Percentiles rank a stretch among this genome's conserved stretches.
These are phyloP conservation scores for Philopotamus ludificatus DNA, from an alignment of 1,140 invertebrate genomes.

Conservation along the genomic window DNA sequence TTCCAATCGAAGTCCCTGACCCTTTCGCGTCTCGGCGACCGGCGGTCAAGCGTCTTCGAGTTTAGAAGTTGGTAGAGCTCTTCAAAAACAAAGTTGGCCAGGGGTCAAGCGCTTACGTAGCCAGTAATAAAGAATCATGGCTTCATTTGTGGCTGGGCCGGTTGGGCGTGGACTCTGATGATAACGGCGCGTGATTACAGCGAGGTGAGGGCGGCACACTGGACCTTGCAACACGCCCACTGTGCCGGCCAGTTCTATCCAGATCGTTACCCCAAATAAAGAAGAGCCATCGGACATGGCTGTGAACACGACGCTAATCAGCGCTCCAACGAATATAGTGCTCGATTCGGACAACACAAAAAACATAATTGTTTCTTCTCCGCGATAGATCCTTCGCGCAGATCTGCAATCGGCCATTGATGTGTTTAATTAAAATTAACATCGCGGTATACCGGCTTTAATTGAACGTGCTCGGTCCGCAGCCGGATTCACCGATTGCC, in stretches of 20 bases:
- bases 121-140: constrained; percentile 11
- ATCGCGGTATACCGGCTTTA: neutral
- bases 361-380: no score
- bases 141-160: neutral
- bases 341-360: neutral
- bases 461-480: neutral
- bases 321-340: neutral
- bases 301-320: neutral
- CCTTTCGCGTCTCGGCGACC: no score
- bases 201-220: neutral
- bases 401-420: no score
- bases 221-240: no score
- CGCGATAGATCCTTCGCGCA: no score
- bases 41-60: neutral
- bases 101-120: neutral
- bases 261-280: no score
- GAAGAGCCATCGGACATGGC: neutral
- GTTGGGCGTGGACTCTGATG: neutral
- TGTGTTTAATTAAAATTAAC: neutral
- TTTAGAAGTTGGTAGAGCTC: neutral
- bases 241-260: no score
- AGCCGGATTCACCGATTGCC: neutral
- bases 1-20: neutral
- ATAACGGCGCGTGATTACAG: constrained; percentile 6
- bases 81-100: neutral